These are phyloP conservation scores for Parascotia fuliginaria DNA, from an alignment of 2,888 invertebrate genomes.

Conservation along the genomic window DNA sequence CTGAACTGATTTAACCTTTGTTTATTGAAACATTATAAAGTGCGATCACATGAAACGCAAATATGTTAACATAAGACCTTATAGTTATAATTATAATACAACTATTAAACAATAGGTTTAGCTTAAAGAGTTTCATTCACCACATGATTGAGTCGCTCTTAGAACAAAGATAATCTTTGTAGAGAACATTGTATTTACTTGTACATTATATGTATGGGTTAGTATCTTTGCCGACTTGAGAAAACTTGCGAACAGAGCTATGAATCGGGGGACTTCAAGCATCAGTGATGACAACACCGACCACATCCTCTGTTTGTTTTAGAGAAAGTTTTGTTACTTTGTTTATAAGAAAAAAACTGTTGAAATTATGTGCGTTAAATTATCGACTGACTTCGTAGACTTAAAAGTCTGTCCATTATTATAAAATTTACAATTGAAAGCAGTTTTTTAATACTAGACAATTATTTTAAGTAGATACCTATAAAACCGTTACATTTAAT, in stretches of 20 bases:
- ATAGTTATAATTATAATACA: slow-evolving; percentile 13
- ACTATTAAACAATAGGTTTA: slow-evolving; percentile 11
- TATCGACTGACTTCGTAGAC: too few species aligned
- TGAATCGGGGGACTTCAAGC: slow-evolving; percentile 50
- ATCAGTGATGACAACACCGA: slow-evolving; percentile 65
- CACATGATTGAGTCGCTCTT: slow-evolving; percentile 8
- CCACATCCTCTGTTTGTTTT: slow-evolving; percentile 79
- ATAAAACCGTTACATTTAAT: too few species aligned
- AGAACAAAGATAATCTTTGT: slow-evolving; percentile 17
- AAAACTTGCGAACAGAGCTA: not conserved
- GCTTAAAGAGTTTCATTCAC: slow-evolving; percentile 4
- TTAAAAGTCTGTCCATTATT: too few species aligned
- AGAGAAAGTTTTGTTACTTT: slow-evolving; percentile 75
- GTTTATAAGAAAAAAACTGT: slow-evolving; percentile 73
- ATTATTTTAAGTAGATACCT: too few species aligned
- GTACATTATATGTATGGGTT: slow-evolving; percentile 6
- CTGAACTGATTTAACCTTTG: slow-evolving; percentile 64
- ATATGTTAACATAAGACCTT: slow-evolving; percentile 10
- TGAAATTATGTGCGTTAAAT: slow-evolving; percentile 58
- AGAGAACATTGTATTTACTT: slow-evolving; percentile 15
- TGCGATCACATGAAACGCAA: slow-evolving; percentile 4
- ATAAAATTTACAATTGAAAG: too few species aligned
- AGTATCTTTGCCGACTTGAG: slow-evolving; percentile 1
- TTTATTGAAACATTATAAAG: slow-evolving; percentile 33
- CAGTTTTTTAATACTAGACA: too few species aligned